These are phyloP conservation scores for Sterrhoptilus dennistouni DNA, from an alignment of 2,113 vertebrate species.

Conservation along the genomic window DNA sequence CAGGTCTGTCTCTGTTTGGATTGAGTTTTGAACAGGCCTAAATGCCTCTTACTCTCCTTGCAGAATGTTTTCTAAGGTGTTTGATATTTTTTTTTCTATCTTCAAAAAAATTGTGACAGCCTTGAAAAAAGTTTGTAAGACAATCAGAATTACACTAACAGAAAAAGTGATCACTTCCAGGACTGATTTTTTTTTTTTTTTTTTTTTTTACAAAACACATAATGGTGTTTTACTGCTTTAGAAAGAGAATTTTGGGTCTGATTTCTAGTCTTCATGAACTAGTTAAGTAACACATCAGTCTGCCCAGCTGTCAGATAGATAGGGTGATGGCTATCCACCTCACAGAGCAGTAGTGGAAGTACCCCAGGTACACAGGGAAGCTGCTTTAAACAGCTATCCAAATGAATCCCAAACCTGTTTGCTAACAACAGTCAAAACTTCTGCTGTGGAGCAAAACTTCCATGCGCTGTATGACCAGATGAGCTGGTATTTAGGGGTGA, in stretches of 20 bases:
- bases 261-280: neutral
- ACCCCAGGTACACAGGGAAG: neutral
- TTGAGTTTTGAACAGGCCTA: neutral
- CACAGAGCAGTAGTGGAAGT: neutral
- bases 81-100: neutral
- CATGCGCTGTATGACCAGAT: neutral
- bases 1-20: constrained; percentile 15
- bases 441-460: neutral
- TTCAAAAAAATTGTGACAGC: neutral
- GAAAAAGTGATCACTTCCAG: neutral
- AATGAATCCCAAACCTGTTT: neutral
- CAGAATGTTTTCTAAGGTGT: neutral
- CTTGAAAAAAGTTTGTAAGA: neutral
- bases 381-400: neutral
- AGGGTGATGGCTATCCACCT: neutral
- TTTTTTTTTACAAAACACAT: neutral
- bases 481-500: neutral
- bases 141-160: neutral
- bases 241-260: neutral
- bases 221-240: neutral
- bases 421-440: neutral
- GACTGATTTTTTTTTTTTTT: neutral
- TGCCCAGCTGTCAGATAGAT: neutral
- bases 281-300: neutral
- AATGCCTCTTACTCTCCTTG: neutral